Evolutionary conservation across 2,888 invertebrate species (phyloP), one percentile per base, ranked within the genome.

Genomic region (Noctua fimbriata): DNA sequence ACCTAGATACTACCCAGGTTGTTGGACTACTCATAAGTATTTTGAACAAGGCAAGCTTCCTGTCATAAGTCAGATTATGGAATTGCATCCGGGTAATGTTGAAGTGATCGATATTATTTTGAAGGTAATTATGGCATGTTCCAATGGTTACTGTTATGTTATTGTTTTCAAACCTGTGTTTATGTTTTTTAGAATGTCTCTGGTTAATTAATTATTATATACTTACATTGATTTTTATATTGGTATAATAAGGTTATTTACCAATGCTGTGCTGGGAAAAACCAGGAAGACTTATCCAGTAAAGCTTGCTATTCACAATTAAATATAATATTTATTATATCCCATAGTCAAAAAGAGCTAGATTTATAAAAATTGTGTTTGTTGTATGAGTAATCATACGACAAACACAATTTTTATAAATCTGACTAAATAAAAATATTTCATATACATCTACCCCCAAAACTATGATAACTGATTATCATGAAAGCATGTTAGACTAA

Each of bases 1-100:
- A 28, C 97, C 97, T 0, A 96, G 96, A 81, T 97, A 97, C 90
- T 97, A 94, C 85, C 97, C 97, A 71, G 97, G 97, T 60, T 96
- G 97, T 88, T 97, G 97, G 97, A 92, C 95, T 55, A 90, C 95
- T 21, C 97, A 97, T 83, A 95, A 97, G 84, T 97, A 97, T 87
- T 97, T 96, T 88, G 94, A 95, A 74, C 89, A 87, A 1, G 94
- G 95, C 47, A 96, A 96, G 85, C 89, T 97, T 78, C 89, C 91
- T 69, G 96, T 93, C 21, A 91, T 97, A 65, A 89, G 93, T 70
- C 92, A 93, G 63, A 91, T 90, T 16, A 85, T 95, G 36, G 84
- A 87, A 69, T 83, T 82, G 74, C 87, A 84, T 41, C 86, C 87
- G 24, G 90, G 92, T 74, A 92, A 93, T 90, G 74, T 92, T 83